phyloP scores from a whole-genome alignment of 1,140 invertebrate genomes.

The Cotesia vestalis region DNA sequence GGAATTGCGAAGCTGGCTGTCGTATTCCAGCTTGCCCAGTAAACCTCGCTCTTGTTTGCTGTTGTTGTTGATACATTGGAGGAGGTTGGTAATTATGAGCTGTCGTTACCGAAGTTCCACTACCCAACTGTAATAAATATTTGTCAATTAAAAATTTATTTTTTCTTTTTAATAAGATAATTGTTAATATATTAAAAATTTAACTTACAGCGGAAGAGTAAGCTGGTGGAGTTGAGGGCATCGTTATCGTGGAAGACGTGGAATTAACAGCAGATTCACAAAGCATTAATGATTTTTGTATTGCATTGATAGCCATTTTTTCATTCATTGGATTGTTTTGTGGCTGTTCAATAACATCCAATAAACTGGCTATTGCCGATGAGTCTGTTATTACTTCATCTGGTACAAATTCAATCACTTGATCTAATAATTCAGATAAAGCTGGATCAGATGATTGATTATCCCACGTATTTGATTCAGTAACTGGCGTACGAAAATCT shows the following conservation, averaged over 20 bases:
- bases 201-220: slow-evolving; percentile 72
- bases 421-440: slow-evolving; percentile 83
- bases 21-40: slow-evolving; percentile 55
- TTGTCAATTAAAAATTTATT: slow-evolving; percentile 19
- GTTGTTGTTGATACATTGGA: slow-evolving; percentile 65
- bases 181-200: background rate
- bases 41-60: slow-evolving; percentile 55
- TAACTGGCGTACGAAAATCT: slow-evolving; percentile 53
- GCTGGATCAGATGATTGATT: slow-evolving; percentile 73
- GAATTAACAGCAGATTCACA: slow-evolving; percentile 75
- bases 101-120: slow-evolving; percentile 57
- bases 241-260: slow-evolving; percentile 70
- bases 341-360: slow-evolving; percentile 63
- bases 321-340: slow-evolving; percentile 72
- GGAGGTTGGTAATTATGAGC: slow-evolving; percentile 64
- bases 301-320: slow-evolving; percentile 86
- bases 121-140: slow-evolving; percentile 53
- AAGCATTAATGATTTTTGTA: slow-evolving; percentile 90
- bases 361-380: slow-evolving; percentile 63
- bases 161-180: background rate
- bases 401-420: slow-evolving; percentile 81
- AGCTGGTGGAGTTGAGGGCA: slow-evolving; percentile 71
- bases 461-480: slow-evolving; percentile 58
- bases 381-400: slow-evolving; percentile 65
- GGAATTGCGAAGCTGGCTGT: slow-evolving; percentile 54